Base-by-base conservation (phyloP, 2,888 invertebrate species). In the Patella ulyssiponensis region DNA sequence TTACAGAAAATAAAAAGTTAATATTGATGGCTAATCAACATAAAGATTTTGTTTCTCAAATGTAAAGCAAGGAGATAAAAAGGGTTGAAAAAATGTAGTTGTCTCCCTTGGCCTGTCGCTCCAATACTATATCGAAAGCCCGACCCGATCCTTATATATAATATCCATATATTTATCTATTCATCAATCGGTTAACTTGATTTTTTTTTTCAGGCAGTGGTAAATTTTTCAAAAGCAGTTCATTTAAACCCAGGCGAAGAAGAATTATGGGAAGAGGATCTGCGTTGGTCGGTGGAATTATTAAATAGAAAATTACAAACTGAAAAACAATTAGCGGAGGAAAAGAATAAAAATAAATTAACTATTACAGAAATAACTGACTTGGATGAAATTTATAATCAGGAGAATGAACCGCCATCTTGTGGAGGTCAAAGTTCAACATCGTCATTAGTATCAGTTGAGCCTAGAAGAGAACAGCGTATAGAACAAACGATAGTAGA, bases 261-360 rank as follows among this genome's bases (percentile, higher is more conserved):
- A 58, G 92, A 91, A 78, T 79, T 92, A 44, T 90, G 91, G 91
- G 83, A 88, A 64, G 91, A 92, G 17, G 92, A 92, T 78, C 83
- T 92, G 9, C 54, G 80, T 64, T 91, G 90, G 90, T 86, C 89
- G 12, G 71, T 75, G 23, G 83, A 85, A 1, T 73, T 87, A 23
- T 78, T 87, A 5, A 77, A 82, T 71, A 81, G 84, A 75, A 79
- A 83, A 64, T 54, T 78, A 56, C 76, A 80, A 64, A 76, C 82
- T 53, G 79, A 82, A 20, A 81, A 74, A 27, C 76, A 77, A 64
- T 72, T 71, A 69, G 56, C 76, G 71, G 33, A 70, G 20, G 64
- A 77, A 15, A 56, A 79, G 53, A 27, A 74, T n/a, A 76, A 80
- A 27, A 69, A 54, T 14, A 73, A 71, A 56, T 73, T 81, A 15